Percentiles rank a stretch among this genome's conserved stretches.
These are phyloP conservation scores for Branchellion lobata DNA, from an alignment of 2,888 invertebrate species.

Conservation along the genomic window DNA sequence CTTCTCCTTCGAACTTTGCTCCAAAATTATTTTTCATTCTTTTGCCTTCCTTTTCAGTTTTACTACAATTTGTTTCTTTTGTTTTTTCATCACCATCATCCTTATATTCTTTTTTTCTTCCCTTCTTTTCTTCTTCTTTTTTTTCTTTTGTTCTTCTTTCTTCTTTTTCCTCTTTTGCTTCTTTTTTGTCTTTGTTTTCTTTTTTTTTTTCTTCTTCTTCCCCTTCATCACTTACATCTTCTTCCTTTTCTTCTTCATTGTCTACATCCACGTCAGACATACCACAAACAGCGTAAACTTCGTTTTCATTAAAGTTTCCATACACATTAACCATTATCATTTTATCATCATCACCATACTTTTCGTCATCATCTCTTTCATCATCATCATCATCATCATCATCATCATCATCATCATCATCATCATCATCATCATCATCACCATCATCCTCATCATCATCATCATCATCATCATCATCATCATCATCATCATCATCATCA, in stretches of 20 bases:
- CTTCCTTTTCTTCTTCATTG: not conserved
- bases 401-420: constrained; percentile 29
- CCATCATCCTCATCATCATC: constrained; percentile 34
- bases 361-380: constrained; percentile 15
- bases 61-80: too few species aligned
- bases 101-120: too few species aligned
- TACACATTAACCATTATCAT: constrained; percentile 3
- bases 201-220: too few species aligned
- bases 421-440: constrained; percentile 33
- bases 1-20: too few species aligned
- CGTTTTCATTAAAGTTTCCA: not conserved
- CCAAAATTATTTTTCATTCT: too few species aligned
- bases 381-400: constrained; percentile 1
- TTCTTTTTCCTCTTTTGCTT: too few species aligned
- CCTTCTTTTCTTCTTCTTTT: too few species aligned
- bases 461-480: constrained; percentile 30
- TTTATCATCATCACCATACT: constrained; percentile 12
- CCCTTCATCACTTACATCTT: too few species aligned
- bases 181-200: too few species aligned
- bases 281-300: not conserved
- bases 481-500: constrained; percentile 28
- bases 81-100: too few species aligned
- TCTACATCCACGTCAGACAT: not conserved
- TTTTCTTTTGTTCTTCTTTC: too few species aligned
- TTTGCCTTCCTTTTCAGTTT: too few species aligned